Conservation (phyloP, 2,113 vertebrate genomes). For the Hippoglossus stenolepis region DNA sequence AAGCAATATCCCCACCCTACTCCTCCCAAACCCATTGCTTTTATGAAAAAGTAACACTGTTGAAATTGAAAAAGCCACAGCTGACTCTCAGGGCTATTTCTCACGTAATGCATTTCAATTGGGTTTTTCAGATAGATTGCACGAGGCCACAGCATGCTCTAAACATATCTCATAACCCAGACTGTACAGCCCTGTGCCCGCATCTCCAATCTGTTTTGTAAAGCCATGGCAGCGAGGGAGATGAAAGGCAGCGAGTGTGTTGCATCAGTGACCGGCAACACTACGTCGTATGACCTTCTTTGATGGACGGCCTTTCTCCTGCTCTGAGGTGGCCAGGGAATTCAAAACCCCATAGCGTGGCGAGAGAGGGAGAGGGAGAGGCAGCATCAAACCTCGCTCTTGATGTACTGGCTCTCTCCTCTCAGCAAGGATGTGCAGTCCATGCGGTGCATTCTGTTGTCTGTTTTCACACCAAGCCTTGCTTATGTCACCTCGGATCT, state of each 20-base stretch:
- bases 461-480: constrained; percentile 55
- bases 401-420: constrained; percentile 41
- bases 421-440: constrained; percentile 48
- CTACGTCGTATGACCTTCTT: constrained; percentile 54
- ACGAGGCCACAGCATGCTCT: constrained; percentile 27
- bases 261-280: constrained; percentile 27
- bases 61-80: constrained; percentile 67
- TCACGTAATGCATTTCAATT: constrained; percentile 62
- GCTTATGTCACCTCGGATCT: constrained; percentile 48
- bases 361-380: constrained; percentile 6
- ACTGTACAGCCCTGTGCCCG: constrained; percentile 13
- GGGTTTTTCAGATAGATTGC: constrained; percentile 56
- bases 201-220: constrained; percentile 28
- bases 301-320: constrained; percentile 55
- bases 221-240: constrained; percentile 14
- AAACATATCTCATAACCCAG: constrained; percentile 65
- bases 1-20: constrained; percentile 52
- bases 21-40: constrained; percentile 7
- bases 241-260: constrained; percentile 39
- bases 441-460: constrained; percentile 24
- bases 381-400: constrained; percentile 42
- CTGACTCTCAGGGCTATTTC: constrained; percentile 52
- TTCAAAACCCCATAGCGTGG: constrained; percentile 32
- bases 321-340: constrained; percentile 16
- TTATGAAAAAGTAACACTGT: constrained; percentile 74